A percentile compares a stretch with the other conserved stretches of the same genome.
These are phyloP conservation scores for Solea solea DNA, from an alignment of 2,113 vertebrate species.

Conservation along the genomic window DNA sequence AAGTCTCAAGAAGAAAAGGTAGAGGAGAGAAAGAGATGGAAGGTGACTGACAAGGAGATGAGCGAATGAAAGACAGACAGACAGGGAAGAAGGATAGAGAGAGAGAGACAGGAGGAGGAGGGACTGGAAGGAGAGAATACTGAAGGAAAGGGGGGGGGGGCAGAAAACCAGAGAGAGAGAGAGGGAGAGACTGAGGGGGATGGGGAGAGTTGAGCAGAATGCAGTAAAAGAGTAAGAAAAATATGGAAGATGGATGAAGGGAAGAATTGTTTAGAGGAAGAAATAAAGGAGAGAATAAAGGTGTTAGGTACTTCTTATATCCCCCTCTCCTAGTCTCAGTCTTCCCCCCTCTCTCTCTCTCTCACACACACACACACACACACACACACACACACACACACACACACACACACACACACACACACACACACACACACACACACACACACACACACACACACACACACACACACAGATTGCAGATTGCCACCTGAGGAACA, in stretches of 20 bases:
- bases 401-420: too few relatives aligned
- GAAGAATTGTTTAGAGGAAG: slow-evolving; percentile 29
- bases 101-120: slow-evolving; percentile 23
- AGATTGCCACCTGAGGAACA: slow-evolving; percentile 38
- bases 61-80: slow-evolving; percentile 56
- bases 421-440: too few relatives aligned
- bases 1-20: slow-evolving; percentile 4
- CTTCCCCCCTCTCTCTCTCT: slow-evolving; percentile 9
- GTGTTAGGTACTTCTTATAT: background rate
- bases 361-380: too few relatives aligned
- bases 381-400: too few relatives aligned
- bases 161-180: slow-evolving; percentile 6
- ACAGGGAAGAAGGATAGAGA: slow-evolving; percentile 31
- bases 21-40: slow-evolving; percentile 45
- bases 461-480: background rate
- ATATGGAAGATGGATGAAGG: slow-evolving; percentile 55
- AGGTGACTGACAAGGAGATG: slow-evolving; percentile 72
- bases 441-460: too few relatives aligned
- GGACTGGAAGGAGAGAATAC: slow-evolving; percentile 11
- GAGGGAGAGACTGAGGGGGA: slow-evolving; percentile 54
- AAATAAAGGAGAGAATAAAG: slow-evolving; percentile 24
- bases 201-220: slow-evolving; percentile 72
- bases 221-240: slow-evolving; percentile 70
- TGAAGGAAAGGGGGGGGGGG: slow-evolving; percentile 29
- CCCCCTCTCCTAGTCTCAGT: background rate